Evolutionary conservation across 2,797 vertebrate species (phyloP), one percentile per base, ranked within the genome.

Genomic region (Myotis myotis): DNA sequence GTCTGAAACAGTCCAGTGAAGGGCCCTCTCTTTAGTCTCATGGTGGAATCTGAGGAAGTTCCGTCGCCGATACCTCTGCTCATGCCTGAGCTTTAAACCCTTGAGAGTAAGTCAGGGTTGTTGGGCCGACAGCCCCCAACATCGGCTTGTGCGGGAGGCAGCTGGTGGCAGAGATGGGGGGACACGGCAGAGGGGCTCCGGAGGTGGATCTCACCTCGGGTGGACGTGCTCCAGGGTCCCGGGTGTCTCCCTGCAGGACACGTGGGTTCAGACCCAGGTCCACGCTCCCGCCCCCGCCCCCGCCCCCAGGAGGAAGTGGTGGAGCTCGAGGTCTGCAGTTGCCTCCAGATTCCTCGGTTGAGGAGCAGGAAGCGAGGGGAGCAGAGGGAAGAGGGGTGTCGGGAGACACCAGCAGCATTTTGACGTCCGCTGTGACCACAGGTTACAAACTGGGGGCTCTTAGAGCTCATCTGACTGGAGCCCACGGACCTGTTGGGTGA

Each of bases 1-100:
- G 75, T 80, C 75, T 79, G 91, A 89, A 80, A 93, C 23, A 93
- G 30, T 41, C 76, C 28, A 16, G 44, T 49, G 16, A 81, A 78
- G 16, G 4, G 16, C 20, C 2, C 6, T 83, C 64, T 55, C 5
- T 66, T 30, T 82, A 25, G 57, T 60, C n/a, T 72, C 30, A 3
- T 8, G 3, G 49, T 78, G 36, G 9, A 16, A 13, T 57, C 47
- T 49, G 68, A 76, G 57, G 22, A 5, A 1, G 2, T 87, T 78
- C 2, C 2, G 0, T 49, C 13, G n/a, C 10, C 0, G 22, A 57
- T 36, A 23, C 9, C 5, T 49, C 20, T 82, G 17, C 71, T 70
- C 7, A 28, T 23, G n/a, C 49, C 68, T 85, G 36, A 41, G 11
- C 78, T 87, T 82, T 49, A 30, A 60, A 36, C 49, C 36, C 70